Evolutionary conservation across 1,140 invertebrate genomes (phyloP), one percentile per base, ranked within the genome.

Genomic region (Plectrocnemia conspersa): DNA sequence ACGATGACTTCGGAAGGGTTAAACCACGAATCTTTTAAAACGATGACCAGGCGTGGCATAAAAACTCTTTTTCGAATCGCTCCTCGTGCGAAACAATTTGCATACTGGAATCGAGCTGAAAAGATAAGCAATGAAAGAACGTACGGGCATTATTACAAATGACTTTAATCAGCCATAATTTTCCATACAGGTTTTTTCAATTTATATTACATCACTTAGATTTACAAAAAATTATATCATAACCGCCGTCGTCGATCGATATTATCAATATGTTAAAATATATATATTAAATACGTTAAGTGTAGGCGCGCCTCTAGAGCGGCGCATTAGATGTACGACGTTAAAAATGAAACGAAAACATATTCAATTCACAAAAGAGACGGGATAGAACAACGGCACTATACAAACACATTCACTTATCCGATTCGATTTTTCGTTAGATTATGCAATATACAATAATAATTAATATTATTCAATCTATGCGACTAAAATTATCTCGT

Each of bases 81-180:
- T n/a, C n/a, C n/a, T n/a, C n/a, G n/a, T n/a, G n/a, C n/a, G n/a
- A n/a, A n/a, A n/a, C n/a, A n/a, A n/a, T n/a, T n/a, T n/a, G n/a
- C n/a, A n/a, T n/a, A n/a, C n/a, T n/a, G n/a, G n/a, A n/a, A n/a
- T n/a, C n/a, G n/a, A n/a, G n/a, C n/a, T 38, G 18, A 38, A 38
- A 38, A 10, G 19, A 45, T n/a, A 45, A 22, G 27, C 19, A 38
- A 38, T 2, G 11, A 33, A 47, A 35, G 38, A 38, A 45, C 22
- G 9, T 45, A 6, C 33, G 52, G 58, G 58, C 58, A 59, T 61
- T n/a, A 61, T 58, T 61, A 61, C 56, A 61, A 61, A 61, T 61
- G 59, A 61, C 59, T 61, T 61, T 61, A 61, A 52, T 61, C 29
- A 61, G 56, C 59, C 59, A 61, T 55, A 45, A 48, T 56, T 54